Conservation (phyloP, 2,888 invertebrate species). For the Lysandra coridon region DNA sequence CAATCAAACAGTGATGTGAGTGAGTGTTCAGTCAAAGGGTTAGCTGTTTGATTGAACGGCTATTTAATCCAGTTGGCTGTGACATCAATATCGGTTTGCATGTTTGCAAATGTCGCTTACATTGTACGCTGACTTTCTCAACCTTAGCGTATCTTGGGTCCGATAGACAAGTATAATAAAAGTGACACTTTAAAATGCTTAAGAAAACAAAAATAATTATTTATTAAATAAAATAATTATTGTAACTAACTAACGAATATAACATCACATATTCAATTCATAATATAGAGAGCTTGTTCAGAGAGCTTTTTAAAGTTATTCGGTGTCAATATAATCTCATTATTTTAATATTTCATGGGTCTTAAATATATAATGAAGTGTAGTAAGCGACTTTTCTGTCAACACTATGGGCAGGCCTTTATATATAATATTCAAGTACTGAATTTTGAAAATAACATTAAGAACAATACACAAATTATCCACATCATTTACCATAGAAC, state of each 20-base stretch:
- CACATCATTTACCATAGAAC: constrained; percentile 82
- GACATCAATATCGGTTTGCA: too few relatives aligned
- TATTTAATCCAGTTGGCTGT: too few relatives aligned
- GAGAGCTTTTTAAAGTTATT: not conserved
- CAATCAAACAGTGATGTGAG: too few relatives aligned
- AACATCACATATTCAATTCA: not conserved
- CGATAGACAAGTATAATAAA: not conserved
- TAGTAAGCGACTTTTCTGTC: too few relatives aligned
- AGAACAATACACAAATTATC: not conserved
- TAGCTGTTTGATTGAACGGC: too few relatives aligned
- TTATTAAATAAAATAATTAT: too few relatives aligned
- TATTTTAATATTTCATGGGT: not conserved
- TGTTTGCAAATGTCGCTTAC: too few relatives aligned
- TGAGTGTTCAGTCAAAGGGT: too few relatives aligned
- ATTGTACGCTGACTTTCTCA: too few relatives aligned
- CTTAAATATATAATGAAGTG: not conserved
- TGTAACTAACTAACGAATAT: not conserved
- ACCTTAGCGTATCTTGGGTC: not conserved
- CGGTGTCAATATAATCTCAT: not conserved
- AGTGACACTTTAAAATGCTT: not conserved
- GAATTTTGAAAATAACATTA: not conserved
- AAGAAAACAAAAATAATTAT: not conserved
- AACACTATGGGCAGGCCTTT: too few relatives aligned
- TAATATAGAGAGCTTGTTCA: not conserved
- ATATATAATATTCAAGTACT: not conserved